A percentile compares a stretch with the other conserved stretches of the same genome.
phyloP scores from a whole-genome alignment of 2,888 invertebrate genomes.

The Byasa hedistus region DNA sequence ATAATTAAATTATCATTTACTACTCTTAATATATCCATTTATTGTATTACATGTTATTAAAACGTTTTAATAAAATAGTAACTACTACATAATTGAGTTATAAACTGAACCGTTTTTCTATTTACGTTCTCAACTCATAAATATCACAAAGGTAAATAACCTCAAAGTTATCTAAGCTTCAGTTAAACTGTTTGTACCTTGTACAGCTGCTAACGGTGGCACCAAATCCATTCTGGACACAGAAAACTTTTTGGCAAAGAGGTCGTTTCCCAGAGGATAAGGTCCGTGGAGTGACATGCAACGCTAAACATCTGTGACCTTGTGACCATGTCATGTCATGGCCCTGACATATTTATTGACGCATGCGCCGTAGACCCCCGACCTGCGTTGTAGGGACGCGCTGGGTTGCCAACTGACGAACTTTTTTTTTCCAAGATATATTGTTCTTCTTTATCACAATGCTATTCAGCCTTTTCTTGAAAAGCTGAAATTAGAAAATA shows the following conservation, averaged over 20 bases:
- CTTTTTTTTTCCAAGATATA: not conserved
- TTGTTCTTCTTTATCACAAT: too few relatives aligned
- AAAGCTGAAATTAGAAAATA: too few relatives aligned
- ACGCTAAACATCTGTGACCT: slow-evolving; percentile 71
- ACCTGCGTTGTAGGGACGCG: slow-evolving; percentile 16
- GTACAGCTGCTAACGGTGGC: slow-evolving; percentile 47
- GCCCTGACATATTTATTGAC: slow-evolving; percentile 67
- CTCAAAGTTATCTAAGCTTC: not conserved
- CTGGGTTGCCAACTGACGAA: slow-evolving; percentile 52
- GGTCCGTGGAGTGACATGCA: slow-evolving; percentile 38
- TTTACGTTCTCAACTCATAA: slow-evolving; percentile 7
- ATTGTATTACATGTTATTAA: too few relatives aligned
- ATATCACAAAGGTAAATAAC: slow-evolving; percentile 10
- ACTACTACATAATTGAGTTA: not conserved
- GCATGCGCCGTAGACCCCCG: slow-evolving; percentile 55
- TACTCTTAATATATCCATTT: too few relatives aligned
- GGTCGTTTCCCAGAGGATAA: slow-evolving; percentile 39
- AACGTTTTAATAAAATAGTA: not conserved
- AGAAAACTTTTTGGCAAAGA: slow-evolving; percentile 28
- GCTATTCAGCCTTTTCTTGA: too few relatives aligned
- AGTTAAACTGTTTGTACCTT: slow-evolving; percentile 43
- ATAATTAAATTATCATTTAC: too few relatives aligned
- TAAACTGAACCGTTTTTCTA: not conserved
- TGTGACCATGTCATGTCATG: slow-evolving; percentile 57
- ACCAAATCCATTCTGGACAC: slow-evolving; percentile 52